phyloP scores from a whole-genome alignment of 2,797 vertebrate species.

The Serranus cabrilla region DNA sequence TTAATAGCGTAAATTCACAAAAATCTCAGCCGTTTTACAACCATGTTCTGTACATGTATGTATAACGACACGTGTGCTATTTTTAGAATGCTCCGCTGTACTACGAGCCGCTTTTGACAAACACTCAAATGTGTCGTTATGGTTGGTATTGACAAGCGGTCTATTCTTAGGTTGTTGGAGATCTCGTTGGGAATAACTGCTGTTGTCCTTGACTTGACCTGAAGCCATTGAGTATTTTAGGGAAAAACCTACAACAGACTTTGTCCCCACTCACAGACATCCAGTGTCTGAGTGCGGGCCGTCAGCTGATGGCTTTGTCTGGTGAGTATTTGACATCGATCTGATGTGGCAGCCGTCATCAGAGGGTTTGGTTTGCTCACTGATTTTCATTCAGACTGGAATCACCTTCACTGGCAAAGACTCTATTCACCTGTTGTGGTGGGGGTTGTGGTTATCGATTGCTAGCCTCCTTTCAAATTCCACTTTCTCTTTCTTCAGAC shows the following conservation, averaged over 20 bases:
- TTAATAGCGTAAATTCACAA: no score
- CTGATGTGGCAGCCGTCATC: constrained; percentile 52
- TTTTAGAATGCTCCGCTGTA: no score
- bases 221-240: constrained; percentile 10
- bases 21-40: no score
- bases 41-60: no score
- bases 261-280: constrained; percentile 1
- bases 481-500: constrained; percentile 56
- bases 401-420: constrained; percentile 13
- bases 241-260: constrained; percentile 23
- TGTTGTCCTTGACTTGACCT: not conserved
- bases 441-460: constrained; percentile 48
- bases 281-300: constrained; percentile 33
- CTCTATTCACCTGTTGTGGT: constrained; percentile 46
- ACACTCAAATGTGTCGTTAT: no score
- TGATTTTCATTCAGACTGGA: constrained; percentile 43
- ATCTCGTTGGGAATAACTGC: no score
- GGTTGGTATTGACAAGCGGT: no score
- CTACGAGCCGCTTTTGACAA: no score
- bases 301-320: constrained; percentile 51
- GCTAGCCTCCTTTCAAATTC: constrained; percentile 40
- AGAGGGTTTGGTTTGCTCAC: constrained; percentile 34
- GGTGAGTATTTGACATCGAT: constrained; percentile 44
- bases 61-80: no score
- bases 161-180: no score